Evolutionary conservation across 2,888 invertebrate genomes (phyloP), one percentile per base, ranked within the genome.

Genomic region (Seira musarum): DNA sequence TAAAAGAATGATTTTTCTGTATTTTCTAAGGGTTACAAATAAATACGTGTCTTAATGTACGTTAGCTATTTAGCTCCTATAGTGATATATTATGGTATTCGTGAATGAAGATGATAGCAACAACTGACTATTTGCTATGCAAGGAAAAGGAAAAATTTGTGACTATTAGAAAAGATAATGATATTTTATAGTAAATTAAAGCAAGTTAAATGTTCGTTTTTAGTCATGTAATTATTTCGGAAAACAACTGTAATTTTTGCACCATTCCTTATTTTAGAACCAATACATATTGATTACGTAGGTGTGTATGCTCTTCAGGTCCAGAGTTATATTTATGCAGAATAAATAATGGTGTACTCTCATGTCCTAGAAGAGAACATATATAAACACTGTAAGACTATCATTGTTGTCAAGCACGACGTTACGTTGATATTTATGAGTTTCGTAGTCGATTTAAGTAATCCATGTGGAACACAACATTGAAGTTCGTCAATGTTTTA

Each of bases 201-300:
- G n/a, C 57, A 5, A n/a, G n/a, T 17, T 57, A n/a, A 57, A 13
- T 57, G 57, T 57, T 57, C 57, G 57, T n/a, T n/a, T 15, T 57
- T 57, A 57, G 57, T 57, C 57, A 57, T 57, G 57, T 57, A 17
- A 57, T 57, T 57, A 17, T 57, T 57, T 17, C n/a, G 57, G 40
- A 17, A 57, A 57, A 57, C 57, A 63, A 61, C 72, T 73, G 79
- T 79, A 68, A 75, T 75, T 68, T 80, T 64, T 69, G 71, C 78
- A 80, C 79, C 79, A 80, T 80, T 80, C 79, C 79, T 80, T 22
- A 79, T 64, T 68, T 73, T 30, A 53, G 8, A 61, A 53, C 25
- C 21, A 63, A 60, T 13, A 67, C 35, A 64, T 10, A 25, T n/a
- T n/a, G n/a, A n/a, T n/a, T n/a, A n/a, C n/a, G n/a, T n/a, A n/a